phyloP scores from a whole-genome alignment of 2,113 vertebrate species.

The Peromyscus maniculatus region DNA sequence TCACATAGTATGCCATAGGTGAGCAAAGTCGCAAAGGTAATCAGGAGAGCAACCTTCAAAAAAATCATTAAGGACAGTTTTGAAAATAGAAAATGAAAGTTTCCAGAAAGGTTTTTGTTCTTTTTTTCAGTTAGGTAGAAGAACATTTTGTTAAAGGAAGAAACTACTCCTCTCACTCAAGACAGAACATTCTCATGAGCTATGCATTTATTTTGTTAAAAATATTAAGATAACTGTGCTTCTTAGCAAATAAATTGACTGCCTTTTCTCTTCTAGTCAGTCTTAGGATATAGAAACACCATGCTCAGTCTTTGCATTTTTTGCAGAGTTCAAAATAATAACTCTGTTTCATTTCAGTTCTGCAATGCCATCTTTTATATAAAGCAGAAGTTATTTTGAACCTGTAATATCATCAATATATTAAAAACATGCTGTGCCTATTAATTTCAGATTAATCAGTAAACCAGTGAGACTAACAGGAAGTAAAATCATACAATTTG shows the following conservation, averaged over 20 bases:
- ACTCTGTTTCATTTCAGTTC: not conserved
- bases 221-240: not conserved
- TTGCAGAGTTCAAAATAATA: not conserved
- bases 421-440: not conserved
- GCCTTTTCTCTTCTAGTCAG: not conserved
- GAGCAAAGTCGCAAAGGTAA: not conserved
- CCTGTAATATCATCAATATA: not conserved
- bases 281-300: not conserved
- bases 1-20: not conserved
- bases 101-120: not conserved
- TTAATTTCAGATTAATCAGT: not conserved
- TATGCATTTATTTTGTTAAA: not conserved
- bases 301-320: not conserved
- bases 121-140: not conserved
- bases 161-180: not conserved
- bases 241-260: not conserved
- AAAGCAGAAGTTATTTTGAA: constrained; percentile 7
- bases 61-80: not conserved
- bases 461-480: not conserved
- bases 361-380: not conserved
- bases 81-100: constrained; percentile 1
- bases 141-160: not conserved
- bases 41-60: not conserved
- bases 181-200: not conserved
- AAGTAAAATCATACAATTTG: not conserved